These are phyloP conservation scores for Silurus meridionalis DNA, from an alignment of 2,113 vertebrate genomes.

Conservation along the genomic window DNA sequence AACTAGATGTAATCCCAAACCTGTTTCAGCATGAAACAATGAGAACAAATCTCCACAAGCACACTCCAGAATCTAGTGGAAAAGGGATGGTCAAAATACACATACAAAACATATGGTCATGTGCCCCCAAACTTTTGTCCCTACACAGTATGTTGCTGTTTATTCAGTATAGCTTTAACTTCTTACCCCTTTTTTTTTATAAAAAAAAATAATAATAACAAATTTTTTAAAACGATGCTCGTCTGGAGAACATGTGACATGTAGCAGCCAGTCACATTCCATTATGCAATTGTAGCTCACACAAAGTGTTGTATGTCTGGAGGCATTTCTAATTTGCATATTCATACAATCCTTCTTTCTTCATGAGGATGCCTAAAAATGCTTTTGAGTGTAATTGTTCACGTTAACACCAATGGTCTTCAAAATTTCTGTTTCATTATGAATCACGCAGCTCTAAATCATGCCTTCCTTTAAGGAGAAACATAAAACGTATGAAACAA, in stretches of 20 bases:
- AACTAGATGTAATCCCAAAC: too few relatives aligned
- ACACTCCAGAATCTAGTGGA: too few relatives aligned
- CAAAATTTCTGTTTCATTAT: not conserved
- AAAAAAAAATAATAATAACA: too few relatives aligned
- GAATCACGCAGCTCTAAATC: not conserved
- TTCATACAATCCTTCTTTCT: not conserved
- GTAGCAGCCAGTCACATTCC: not conserved
- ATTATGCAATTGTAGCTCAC: not conserved
- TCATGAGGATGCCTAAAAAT: not conserved
- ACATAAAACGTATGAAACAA: not conserved
- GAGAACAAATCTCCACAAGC: too few relatives aligned
- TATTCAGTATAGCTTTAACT: too few relatives aligned
- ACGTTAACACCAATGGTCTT: not conserved
- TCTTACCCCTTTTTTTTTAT: too few relatives aligned
- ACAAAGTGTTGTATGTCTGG: not conserved
- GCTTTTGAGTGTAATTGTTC: not conserved
- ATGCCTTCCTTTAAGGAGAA: not conserved
- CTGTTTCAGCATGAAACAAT: too few relatives aligned
- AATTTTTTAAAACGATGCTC: too few relatives aligned
- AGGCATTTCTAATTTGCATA: not conserved
- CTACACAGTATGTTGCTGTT: too few relatives aligned
- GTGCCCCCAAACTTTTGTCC: too few relatives aligned
- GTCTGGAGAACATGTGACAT: not conserved
- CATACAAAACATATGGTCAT: too few relatives aligned
- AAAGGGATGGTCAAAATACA: too few relatives aligned